phyloP scores from a whole-genome alignment of 2,113 vertebrate genomes.

The Lepidothrix coronata region DNA sequence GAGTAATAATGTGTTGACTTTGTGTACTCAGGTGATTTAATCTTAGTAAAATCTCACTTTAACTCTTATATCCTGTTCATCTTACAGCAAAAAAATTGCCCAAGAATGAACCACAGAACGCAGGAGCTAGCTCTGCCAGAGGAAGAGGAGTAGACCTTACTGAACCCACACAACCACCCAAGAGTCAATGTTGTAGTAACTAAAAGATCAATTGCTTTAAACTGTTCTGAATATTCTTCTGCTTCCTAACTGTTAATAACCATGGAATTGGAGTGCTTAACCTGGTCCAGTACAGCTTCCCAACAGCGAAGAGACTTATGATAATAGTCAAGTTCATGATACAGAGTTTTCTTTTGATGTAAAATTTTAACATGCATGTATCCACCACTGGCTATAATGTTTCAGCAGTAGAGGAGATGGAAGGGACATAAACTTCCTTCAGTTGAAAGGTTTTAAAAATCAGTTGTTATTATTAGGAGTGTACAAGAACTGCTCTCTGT shows the following conservation, averaged over 20 bases:
- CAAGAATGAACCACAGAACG: conserved; percentile 91
- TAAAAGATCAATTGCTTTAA: conserved; percentile 76
- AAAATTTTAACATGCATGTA: conserved; percentile 88
- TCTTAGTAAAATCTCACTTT: neutral
- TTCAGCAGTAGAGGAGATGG: conserved; percentile 74
- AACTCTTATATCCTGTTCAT: neutral
- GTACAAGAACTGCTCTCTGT: conserved; percentile 45
- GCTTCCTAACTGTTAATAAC: conserved; percentile 82
- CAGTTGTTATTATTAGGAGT: conserved; percentile 36
- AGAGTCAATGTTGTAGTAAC: conserved; percentile 95
- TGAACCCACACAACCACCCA: conserved; percentile 89
- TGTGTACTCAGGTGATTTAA: neutral
- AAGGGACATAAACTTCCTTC: conserved; percentile 61
- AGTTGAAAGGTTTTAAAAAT: conserved; percentile 56
- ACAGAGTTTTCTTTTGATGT: conserved; percentile 83
- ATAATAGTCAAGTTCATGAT: conserved; percentile 94
- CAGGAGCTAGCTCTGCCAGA: conserved; percentile 81
- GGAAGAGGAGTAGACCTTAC: conserved; percentile 95
- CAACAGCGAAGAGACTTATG: conserved; percentile 88
- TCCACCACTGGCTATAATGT: conserved; percentile 84
- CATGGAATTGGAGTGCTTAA: conserved; percentile 85
- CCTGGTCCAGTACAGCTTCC: conserved; percentile 82
- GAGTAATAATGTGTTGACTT: neutral
- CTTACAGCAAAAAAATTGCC: conserved; percentile 91
- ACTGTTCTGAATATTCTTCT: conserved; percentile 75